Evolutionary conservation across 2,888 invertebrate genomes (phyloP), one percentile per base, ranked within the genome.

Genomic region (Tetropium fuscum): DNA sequence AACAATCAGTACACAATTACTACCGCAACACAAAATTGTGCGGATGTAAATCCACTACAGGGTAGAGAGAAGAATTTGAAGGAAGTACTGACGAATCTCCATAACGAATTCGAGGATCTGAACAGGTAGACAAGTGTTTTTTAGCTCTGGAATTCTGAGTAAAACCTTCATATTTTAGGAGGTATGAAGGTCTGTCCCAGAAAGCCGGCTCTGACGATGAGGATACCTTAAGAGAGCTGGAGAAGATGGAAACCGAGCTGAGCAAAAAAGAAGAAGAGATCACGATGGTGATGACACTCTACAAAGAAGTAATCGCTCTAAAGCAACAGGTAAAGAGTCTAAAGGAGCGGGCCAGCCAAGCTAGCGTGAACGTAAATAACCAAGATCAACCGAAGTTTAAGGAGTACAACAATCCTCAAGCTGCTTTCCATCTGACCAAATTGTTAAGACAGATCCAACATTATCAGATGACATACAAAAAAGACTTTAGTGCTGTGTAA

Each of bases 191-290:
- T 0, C 65, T 81, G 10, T 72, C 72, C 1, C 68, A 73, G 47
- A 71, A 71, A 58, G 68, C 63, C 15, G 48, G 57, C 22, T 59
- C 51, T 3, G 65, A 69, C 3, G 66, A 69, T 3, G 66, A 66
- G 5, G 71, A 68, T 8, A 54, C 69, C 0, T 5, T 74, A n/a
- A 73, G 74, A 32, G 73, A 80, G 63, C 61, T 82, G 45, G 80
- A 79, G 56, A 58, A 64, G 6, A 69, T 82, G 63, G 82, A 82
- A 59, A 69, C 68, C 20, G 75, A 79, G 43, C 66, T 75, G 13
- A 78, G 73, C 30, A 78, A 77, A 38, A 82, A 82, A 64, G 82
- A 82, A 65, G 79, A 80, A 48, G 82, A 82, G 66, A 82, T 82
- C 3, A 77, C 75, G 7, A 81, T 81, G 78, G 81, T 82, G 13